Percentiles rank a stretch among this genome's conserved stretches.
phyloP scores from a whole-genome alignment of 1,140 invertebrate species.

The Hyles euphorbiae region DNA sequence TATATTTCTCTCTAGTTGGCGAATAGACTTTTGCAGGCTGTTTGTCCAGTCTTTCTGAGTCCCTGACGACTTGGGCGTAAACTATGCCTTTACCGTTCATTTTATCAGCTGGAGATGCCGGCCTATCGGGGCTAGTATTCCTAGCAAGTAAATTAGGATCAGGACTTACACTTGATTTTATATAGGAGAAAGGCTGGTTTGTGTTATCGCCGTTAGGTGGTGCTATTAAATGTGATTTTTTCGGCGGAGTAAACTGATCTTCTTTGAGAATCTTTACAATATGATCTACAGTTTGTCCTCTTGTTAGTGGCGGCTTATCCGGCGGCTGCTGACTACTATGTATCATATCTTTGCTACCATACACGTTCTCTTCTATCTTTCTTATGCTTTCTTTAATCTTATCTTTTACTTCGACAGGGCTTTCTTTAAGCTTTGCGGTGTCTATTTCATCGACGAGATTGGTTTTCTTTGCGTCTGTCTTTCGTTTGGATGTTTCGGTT shows the following conservation, averaged over 20 bases:
- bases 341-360: conserved; percentile 78
- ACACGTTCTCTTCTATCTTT: conserved; percentile 72
- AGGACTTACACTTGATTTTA: conserved; percentile 76
- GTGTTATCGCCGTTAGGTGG: conserved; percentile 81
- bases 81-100: conserved; percentile 77
- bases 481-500: conserved; percentile 62
- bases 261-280: conserved; percentile 80
- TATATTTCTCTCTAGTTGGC: conserved; percentile 61
- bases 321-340: conserved; percentile 81
- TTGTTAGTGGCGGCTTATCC: conserved; percentile 78
- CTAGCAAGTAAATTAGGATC: conserved; percentile 71
- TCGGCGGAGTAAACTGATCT: conserved; percentile 80
- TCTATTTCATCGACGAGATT: conserved; percentile 64
- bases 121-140: conserved; percentile 64
- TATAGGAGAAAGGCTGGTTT: conserved; percentile 86
- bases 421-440: conserved; percentile 40
- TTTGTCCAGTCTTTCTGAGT: conserved; percentile 59
- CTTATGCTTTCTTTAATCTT: conserved; percentile 66
- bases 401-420: conserved; percentile 53
- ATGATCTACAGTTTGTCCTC: conserved; percentile 79
- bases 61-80: conserved; percentile 84
- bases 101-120: conserved; percentile 63
- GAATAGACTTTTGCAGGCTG: conserved; percentile 74
- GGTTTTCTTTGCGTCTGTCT: conserved; percentile 58
- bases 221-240: conserved; percentile 79